A percentile compares a stretch with the other conserved stretches of the same genome.
Evolutionary conservation across 2,113 vertebrate genomes (phyloP).

Genomic region (Chloroceryle aenea): DNA sequence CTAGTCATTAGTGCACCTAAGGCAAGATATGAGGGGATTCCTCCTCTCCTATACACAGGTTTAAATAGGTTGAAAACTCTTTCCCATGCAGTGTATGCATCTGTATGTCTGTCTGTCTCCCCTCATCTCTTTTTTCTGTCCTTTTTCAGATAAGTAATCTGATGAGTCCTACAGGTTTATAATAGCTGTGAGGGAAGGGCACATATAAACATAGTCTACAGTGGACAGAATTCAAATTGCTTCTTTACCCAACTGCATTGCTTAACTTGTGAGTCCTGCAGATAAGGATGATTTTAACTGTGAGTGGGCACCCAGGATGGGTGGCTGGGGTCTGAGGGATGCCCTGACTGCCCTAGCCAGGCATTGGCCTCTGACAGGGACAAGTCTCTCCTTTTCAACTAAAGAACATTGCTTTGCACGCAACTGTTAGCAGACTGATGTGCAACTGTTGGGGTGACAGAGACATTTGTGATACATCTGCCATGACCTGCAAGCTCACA

Average conservation of each 20-base stretch:
- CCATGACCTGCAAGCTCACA: not conserved
- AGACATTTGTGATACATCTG: not conserved
- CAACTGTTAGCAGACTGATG: not conserved
- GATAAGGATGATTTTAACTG: not conserved
- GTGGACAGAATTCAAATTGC: not conserved
- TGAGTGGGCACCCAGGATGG: accelerated
- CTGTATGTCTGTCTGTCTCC: not conserved
- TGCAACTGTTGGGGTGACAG: not conserved
- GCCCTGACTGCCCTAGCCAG: not conserved
- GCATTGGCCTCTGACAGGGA: not conserved
- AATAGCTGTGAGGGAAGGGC: not conserved
- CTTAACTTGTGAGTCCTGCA: not conserved
- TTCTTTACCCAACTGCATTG: not conserved
- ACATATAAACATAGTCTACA: not conserved
- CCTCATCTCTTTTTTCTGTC: not conserved
- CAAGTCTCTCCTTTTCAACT: not conserved
- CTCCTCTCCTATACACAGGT: not conserved
- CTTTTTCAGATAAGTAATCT: not conserved
- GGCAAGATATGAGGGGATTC: not conserved
- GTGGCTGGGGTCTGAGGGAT: not conserved
- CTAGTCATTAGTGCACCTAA: not conserved
- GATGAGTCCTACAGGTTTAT: not conserved
- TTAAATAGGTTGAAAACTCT: not conserved
- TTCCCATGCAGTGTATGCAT: not conserved
- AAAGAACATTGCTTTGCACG: not conserved